Percentiles rank a stretch among this genome's conserved stretches.
These are phyloP conservation scores for Pseudois nayaur DNA, from an alignment of 2,113 vertebrate genomes.

Conservation along the genomic window DNA sequence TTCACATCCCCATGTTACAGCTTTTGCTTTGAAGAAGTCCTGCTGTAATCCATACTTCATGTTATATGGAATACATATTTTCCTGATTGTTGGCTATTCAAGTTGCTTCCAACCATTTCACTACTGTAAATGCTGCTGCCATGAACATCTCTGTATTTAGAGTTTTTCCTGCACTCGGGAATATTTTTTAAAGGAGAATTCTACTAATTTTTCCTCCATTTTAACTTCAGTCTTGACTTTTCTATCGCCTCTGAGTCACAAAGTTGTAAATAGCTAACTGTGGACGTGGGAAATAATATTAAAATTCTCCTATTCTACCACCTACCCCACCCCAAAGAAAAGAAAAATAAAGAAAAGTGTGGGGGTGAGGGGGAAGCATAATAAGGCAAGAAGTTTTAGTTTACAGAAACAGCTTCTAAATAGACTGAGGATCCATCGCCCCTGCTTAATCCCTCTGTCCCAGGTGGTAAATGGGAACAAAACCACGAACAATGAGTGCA, in stretches of 20 bases:
- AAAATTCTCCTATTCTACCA: neutral
- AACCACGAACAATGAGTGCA: neutral
- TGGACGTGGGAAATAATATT: neutral
- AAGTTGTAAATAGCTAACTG: neutral
- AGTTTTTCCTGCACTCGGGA: neutral
- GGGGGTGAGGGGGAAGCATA: neutral
- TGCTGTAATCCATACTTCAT: neutral
- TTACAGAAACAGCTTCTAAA: neutral
- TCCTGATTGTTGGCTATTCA: neutral
- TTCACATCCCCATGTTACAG: neutral
- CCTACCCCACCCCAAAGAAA: neutral
- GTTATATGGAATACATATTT: neutral
- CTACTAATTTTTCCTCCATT: neutral
- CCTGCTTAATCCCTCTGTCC: neutral
- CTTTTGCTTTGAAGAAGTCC: neutral
- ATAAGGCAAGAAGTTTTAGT: neutral
- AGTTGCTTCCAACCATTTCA: neutral
- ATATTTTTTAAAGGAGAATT: neutral
- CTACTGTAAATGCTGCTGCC: neutral
- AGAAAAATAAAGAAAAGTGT: neutral
- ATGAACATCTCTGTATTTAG: neutral
- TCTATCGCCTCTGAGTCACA: neutral
- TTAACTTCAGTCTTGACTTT: constrained; percentile 26
- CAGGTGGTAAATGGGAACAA: neutral
- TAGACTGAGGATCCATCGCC: neutral